Evolutionary conservation across 2,113 vertebrate genomes (phyloP), one percentile per base, ranked within the genome.

Genomic region (Thryonomys swinderianus): DNA sequence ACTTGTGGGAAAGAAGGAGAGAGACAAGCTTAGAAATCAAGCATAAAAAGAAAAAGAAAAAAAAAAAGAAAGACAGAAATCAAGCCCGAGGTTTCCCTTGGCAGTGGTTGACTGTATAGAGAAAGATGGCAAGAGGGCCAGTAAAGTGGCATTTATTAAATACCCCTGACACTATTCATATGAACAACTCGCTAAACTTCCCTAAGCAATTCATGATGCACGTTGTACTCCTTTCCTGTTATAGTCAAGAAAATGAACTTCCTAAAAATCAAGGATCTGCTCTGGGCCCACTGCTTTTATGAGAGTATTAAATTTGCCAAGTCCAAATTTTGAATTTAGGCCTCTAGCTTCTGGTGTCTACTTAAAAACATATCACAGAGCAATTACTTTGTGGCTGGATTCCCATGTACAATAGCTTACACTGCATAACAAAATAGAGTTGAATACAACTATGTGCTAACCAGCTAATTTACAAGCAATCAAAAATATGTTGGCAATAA

Each of bases 111-210:
- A 66, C 21, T 79, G 32, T 20, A 30, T 11, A 64, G 14, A 57
- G 20, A 83, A 61, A 61, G 8, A 84, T 79, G 32, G 55, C 61
- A 12, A 21, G 0, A 14, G 20, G 18, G 62, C 30, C 20, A 34
- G 79, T 59, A 4, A 18, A 57, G 11, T 18, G 20, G 11, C 9
- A 48, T 42, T 62, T 61, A 1, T 12, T 45, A 62, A 64, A 53
- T 5, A 55, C 20, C 7, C 21, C 0, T 14, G 27, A 30, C 11
- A 12, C 8, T 16, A 21, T 9, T 21, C 14, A 0, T 42, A 7
- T 13, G 18, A 53, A 84, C 3, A 23, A 67, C 0, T 11, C 40
- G 18, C 21, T n/a, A 16, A 95, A 59, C 53, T 61, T 25, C 23
- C 40, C 40, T 27, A 78, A 84, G 51, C 0, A 7, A n/a, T 6